A percentile compares a stretch with the other conserved stretches of the same genome.
Evolutionary conservation across 2,113 vertebrate genomes (phyloP).

Genomic region (Odontophorus gujanensis): DNA sequence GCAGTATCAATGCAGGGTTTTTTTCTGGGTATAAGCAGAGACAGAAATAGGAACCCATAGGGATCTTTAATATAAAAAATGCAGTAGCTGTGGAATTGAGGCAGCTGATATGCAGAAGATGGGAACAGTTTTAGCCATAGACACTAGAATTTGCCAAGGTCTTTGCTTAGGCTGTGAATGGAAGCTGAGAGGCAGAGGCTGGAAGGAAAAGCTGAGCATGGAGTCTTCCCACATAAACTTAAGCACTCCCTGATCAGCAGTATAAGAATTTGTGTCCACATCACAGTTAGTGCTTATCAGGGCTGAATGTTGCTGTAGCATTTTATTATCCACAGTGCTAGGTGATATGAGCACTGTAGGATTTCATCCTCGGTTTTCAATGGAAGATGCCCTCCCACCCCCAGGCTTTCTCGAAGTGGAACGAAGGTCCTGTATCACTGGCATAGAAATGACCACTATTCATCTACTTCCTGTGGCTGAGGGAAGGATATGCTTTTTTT

Average conservation of each 20-base stretch:
- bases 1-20: background rate
- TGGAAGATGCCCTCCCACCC: background rate
- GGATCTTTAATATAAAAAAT: accelerated
- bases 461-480: background rate
- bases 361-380: background rate
- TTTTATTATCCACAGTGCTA: background rate
- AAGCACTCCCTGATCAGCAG: background rate
- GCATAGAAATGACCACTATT: background rate
- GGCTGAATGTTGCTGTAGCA: background rate
- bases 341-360: background rate
- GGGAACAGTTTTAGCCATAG: background rate
- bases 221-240: accelerated
- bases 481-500: background rate
- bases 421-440: background rate
- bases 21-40: background rate
- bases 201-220: background rate
- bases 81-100: background rate
- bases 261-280: background rate
- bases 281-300: accelerated
- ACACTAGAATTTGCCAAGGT: background rate
- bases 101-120: background rate
- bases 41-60: background rate
- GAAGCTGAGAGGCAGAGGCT: background rate
- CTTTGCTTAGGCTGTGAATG: background rate
- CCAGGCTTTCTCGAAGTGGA: background rate